Conservation (phyloP, 92 coral and sea anemone genomes). For the Hydrozoanthus gracilis region DNA sequence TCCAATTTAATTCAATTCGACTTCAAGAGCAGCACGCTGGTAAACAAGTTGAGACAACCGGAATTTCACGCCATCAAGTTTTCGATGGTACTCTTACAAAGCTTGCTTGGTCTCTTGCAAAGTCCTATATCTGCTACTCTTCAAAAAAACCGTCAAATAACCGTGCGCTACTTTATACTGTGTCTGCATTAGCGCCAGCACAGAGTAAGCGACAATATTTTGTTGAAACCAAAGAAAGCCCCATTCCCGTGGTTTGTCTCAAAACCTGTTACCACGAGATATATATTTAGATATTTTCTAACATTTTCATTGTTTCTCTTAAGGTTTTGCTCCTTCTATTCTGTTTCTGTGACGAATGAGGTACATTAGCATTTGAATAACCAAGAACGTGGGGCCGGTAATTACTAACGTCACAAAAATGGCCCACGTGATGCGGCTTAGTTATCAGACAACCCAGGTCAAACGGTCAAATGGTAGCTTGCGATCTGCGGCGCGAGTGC, state of each 20-base stretch:
- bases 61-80: constrained; percentile 20
- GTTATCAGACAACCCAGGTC: constrained; percentile 28
- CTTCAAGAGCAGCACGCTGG: constrained; percentile 3
- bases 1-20: neutral
- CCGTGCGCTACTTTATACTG: neutral
- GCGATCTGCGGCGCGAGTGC: neutral
- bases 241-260: neutral
- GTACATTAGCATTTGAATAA: constrained; percentile 33
- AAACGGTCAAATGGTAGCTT: constrained; percentile 18
- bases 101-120: constrained; percentile 2
- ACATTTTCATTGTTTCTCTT: neutral
- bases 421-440: constrained; percentile 19
- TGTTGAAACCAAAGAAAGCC: no score
- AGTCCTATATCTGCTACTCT: neutral
- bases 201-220: neutral
- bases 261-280: neutral
- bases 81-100: neutral
- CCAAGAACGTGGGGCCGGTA: constrained; percentile 35
- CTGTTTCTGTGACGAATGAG: constrained; percentile 7
- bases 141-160: no score
- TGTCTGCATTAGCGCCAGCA: neutral
- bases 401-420: constrained; percentile 9
- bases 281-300: constrained; percentile 9
- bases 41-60: constrained; percentile 29
- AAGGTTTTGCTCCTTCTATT: neutral